Evolutionary conservation across 2,113 vertebrate genomes (phyloP).

Genomic region (Pachyramphus minor): DNA sequence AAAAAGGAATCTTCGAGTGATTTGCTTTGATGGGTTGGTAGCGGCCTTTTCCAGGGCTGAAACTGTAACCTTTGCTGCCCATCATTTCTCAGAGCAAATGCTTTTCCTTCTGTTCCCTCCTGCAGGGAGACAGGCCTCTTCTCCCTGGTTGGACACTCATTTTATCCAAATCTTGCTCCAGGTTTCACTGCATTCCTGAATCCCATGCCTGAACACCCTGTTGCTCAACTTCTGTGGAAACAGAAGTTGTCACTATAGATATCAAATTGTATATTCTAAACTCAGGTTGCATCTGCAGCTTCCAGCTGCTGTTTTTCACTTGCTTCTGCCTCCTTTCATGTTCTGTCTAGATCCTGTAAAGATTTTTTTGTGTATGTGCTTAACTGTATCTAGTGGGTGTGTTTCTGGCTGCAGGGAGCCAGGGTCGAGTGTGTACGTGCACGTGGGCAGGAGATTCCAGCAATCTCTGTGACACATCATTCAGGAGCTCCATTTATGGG

Average conservation of each 20-base stretch:
- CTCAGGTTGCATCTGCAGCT: neutral
- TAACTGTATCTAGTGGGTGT: rapidly evolving
- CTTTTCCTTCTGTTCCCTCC: neutral
- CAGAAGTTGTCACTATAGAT: neutral
- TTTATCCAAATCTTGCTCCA: neutral
- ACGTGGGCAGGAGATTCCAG: neutral
- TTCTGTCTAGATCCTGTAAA: neutral
- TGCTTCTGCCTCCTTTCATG: neutral
- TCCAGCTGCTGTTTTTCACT: neutral
- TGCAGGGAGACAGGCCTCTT: neutral
- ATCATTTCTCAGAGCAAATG: neutral
- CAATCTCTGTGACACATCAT: neutral
- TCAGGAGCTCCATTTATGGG: neutral
- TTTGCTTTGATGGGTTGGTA: neutral
- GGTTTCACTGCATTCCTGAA: neutral
- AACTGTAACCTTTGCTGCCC: neutral
- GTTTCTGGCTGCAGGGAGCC: neutral
- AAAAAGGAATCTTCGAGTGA: neutral
- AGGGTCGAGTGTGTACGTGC: neutral
- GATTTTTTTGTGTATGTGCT: neutral
- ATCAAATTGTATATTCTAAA: neutral
- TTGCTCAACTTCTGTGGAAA: neutral
- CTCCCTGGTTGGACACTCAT: rapidly evolving
- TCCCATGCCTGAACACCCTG: neutral
- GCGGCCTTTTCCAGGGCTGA: neutral